A percentile compares a stretch with the other conserved stretches of the same genome.
phyloP scores from a whole-genome alignment of 2,888 invertebrate species.

The Drosophila anomelani region DNA sequence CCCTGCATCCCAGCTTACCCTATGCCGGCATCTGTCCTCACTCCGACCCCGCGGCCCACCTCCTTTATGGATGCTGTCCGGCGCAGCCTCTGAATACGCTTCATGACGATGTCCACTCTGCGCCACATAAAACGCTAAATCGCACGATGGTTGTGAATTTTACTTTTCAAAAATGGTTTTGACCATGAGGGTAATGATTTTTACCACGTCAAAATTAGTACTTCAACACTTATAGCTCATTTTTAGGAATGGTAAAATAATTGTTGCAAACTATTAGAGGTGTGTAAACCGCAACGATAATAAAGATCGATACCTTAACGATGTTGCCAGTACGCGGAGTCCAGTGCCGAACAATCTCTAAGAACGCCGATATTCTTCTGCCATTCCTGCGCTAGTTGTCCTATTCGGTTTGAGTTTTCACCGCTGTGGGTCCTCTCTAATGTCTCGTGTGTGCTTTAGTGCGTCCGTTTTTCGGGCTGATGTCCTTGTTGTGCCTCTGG shows the following conservation, averaged over 20 bases:
- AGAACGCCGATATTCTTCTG: not conserved
- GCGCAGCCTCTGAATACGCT: slow-evolving; percentile 68
- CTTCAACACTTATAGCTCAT: no score
- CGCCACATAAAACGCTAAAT: slow-evolving; percentile 25
- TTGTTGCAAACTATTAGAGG: not conserved
- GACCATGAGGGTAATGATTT: not conserved
- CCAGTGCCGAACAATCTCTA: not conserved
- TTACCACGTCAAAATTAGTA: not conserved
- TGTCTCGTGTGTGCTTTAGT: slow-evolving; percentile 56
- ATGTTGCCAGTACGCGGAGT: not conserved
- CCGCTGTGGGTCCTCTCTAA: slow-evolving; percentile 45
- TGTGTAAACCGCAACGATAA: not conserved
- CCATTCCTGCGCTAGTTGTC: slow-evolving; percentile 44
- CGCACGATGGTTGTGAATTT: not conserved
- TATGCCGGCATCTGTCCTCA: not conserved
- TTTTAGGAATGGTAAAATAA: not conserved
- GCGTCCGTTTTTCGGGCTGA: slow-evolving; percentile 29
- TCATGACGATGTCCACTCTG: slow-evolving; percentile 56
- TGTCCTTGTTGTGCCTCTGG: slow-evolving; percentile 40
- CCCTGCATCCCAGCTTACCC: slow-evolving; percentile 4
- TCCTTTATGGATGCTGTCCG: slow-evolving; percentile 4
- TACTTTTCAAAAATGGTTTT: not conserved
- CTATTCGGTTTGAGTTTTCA: slow-evolving; percentile 43
- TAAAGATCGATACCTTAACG: not conserved
- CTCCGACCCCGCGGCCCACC: slow-evolving; percentile 4